Evolutionary conservation across 2,888 invertebrate genomes (phyloP).

Genomic region (Tillus elongatus): DNA sequence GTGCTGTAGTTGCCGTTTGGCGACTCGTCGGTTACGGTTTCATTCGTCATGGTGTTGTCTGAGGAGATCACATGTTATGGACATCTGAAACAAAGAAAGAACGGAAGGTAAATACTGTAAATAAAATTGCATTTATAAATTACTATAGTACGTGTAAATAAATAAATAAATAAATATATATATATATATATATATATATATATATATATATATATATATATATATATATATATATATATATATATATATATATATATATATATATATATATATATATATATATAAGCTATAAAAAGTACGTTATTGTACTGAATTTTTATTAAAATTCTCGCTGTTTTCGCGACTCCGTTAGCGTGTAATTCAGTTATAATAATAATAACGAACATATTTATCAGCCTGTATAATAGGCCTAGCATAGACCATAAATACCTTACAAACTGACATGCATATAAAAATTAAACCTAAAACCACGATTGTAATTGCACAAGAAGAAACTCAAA

Average conservation of each 20-base stretch:
- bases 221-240: slow-evolving; percentile 5
- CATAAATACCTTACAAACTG: too few species aligned
- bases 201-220: slow-evolving; percentile 9
- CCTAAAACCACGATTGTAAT: too few species aligned
- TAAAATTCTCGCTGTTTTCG: too few species aligned
- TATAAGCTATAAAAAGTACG: not conserved
- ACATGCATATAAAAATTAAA: too few species aligned
- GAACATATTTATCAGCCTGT: too few species aligned
- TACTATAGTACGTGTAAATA: not conserved
- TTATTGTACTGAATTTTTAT: too few species aligned
- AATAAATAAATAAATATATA: not conserved
- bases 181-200: slow-evolving; percentile 9
- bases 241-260: slow-evolving; percentile 4
- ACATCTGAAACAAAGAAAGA: slow-evolving; percentile 6
- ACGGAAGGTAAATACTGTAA: too few species aligned
- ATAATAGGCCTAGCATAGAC: too few species aligned
- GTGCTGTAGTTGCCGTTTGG: slow-evolving; percentile 47
- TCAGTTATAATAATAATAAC: too few species aligned
- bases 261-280: slow-evolving; percentile 2
- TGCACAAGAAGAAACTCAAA: too few species aligned
- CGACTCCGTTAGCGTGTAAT: too few species aligned
- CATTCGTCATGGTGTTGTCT: slow-evolving; percentile 10
- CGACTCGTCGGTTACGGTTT: slow-evolving; percentile 28
- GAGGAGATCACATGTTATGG: slow-evolving; percentile 1
- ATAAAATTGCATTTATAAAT: not conserved